Percentiles rank a stretch among this genome's conserved stretches.
phyloP scores from a whole-genome alignment of 2,888 invertebrate genomes.

The Idaea aversata region DNA sequence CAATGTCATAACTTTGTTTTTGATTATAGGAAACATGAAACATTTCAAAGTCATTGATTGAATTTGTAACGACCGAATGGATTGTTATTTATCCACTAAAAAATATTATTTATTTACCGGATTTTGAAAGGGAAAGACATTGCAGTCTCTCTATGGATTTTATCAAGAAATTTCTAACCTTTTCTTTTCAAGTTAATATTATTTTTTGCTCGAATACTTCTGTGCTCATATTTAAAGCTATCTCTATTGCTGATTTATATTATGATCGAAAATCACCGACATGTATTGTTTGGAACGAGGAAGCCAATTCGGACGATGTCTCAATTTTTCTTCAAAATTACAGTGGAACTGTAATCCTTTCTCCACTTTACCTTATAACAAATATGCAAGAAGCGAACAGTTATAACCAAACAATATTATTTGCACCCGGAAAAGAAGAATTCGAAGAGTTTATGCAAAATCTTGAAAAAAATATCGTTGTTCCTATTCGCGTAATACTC shows the following conservation, averaged over 20 bases:
- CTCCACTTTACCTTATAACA: neutral
- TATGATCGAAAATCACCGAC: neutral
- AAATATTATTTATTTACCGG: neutral
- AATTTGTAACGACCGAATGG: neutral
- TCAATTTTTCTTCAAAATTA: conserved; percentile 8
- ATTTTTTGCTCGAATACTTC: neutral
- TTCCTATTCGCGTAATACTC: conserved; percentile 42
- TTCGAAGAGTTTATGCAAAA: conserved; percentile 37
- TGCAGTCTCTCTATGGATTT: neutral
- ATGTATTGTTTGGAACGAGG: neutral
- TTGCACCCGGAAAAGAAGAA: conserved; percentile 37
- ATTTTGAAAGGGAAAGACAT: neutral
- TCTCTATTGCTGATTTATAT: neutral
- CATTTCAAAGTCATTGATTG: too few relatives aligned
- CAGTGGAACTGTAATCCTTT: neutral
- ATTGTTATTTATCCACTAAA: neutral
- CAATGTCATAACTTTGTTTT: neutral
- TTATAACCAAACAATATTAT: conserved; percentile 47
- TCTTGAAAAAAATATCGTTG: conserved; percentile 34
- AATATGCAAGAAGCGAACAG: conserved; percentile 18
- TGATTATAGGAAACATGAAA: neutral
- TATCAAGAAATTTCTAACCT: neutral
- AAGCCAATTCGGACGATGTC: neutral
- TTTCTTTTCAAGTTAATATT: neutral
- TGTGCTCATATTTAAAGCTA: neutral